These are phyloP conservation scores for Channallabes apus DNA, from an alignment of 2,797 vertebrate species.

Conservation along the genomic window DNA sequence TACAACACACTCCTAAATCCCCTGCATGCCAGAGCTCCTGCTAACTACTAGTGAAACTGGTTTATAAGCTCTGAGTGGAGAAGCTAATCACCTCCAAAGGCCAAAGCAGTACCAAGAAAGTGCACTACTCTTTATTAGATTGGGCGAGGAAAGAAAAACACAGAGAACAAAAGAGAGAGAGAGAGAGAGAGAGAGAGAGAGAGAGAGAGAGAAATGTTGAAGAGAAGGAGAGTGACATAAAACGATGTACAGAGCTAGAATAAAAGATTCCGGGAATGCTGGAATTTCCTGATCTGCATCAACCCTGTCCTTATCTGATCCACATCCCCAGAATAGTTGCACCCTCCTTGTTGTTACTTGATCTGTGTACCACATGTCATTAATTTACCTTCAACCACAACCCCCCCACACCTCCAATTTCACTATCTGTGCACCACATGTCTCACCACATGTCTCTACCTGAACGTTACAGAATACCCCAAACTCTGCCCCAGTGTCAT, in stretches of 20 bases:
- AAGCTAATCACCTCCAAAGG: slow-evolving; percentile 47
- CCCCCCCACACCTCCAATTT: neutral
- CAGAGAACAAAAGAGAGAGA: neutral
- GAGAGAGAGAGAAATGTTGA: slow-evolving; percentile 44
- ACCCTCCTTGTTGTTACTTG: neutral
- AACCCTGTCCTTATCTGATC: neutral
- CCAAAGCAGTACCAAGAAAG: slow-evolving; percentile 55
- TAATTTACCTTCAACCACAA: neutral
- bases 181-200: slow-evolving; percentile 47
- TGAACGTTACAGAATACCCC: no score
- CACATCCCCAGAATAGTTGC: neutral
- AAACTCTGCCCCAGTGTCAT: no score
- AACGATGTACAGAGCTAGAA: neutral
- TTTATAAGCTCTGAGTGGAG: slow-evolving; percentile 50
- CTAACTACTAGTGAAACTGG: slow-evolving; percentile 54
- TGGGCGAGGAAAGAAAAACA: neutral
- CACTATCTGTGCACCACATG: no score
- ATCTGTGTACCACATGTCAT: neutral
- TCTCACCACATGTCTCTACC: no score
- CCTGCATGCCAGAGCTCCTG: slow-evolving; percentile 47
- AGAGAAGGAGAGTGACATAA: slow-evolving; percentile 36
- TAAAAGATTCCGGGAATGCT: neutral
- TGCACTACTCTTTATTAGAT: slow-evolving; percentile 9
- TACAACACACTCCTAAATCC: slow-evolving; percentile 43
- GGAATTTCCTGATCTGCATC: neutral